Evolutionary conservation across 64 coral and sea anemone species (phyloP).

Genomic region (Actinia tenebrosa): DNA sequence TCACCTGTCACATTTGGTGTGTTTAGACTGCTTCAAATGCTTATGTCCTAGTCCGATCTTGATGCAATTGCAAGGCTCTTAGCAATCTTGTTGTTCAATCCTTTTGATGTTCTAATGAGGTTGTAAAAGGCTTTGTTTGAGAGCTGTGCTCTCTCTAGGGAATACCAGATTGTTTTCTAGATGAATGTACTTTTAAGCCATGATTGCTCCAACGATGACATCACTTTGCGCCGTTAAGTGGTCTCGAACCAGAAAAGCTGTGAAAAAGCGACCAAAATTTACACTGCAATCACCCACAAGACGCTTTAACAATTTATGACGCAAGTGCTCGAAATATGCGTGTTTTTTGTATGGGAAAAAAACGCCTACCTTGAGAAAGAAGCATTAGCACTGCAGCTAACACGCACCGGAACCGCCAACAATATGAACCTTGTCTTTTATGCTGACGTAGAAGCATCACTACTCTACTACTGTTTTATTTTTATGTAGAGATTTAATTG

Average conservation of each 20-base stretch:
- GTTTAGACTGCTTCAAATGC: not conserved
- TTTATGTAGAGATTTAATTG: not conserved
- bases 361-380: not conserved
- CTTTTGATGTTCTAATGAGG: not conserved
- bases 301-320: not conserved
- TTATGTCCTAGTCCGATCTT: not conserved
- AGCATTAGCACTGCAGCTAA: not conserved
- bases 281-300: not conserved
- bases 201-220: not conserved
- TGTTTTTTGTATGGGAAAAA: not conserved
- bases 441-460: not conserved
- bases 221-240: not conserved
- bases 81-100: not conserved
- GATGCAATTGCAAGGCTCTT: not conserved
- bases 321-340: not conserved
- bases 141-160: not conserved
- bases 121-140: not conserved
- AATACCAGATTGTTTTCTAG: not conserved
- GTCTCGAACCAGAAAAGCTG: not conserved
- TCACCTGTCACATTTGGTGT: not conserved
- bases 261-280: not conserved
- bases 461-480: not conserved
- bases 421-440: not conserved
- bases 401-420: not conserved
- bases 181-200: not conserved